These are phyloP conservation scores for Siphamia tubifer DNA, from an alignment of 2,113 vertebrate genomes.

Conservation along the genomic window DNA sequence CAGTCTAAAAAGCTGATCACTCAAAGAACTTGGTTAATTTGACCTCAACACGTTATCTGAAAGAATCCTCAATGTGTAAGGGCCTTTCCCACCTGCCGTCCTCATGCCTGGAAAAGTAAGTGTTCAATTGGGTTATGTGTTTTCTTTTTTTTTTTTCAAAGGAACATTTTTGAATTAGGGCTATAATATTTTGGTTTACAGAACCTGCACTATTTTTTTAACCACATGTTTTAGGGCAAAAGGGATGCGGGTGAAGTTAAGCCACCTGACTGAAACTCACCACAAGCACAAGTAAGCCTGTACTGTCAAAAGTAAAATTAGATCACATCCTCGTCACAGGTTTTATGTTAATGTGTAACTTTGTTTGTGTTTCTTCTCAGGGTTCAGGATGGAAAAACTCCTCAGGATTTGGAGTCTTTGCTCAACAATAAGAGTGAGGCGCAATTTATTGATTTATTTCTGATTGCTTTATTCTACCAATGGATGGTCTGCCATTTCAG, in stretches of 20 bases:
- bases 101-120: constrained; percentile 77
- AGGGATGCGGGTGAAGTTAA: constrained; percentile 73
- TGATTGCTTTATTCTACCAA: neutral
- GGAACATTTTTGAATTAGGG: neutral
- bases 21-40: neutral
- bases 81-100: constrained; percentile 73
- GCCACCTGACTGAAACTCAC: constrained; percentile 70
- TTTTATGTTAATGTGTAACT: neutral
- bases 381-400: constrained; percentile 49
- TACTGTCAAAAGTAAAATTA: too few species aligned
- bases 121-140: neutral
- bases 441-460: neutral
- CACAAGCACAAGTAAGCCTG: constrained; percentile 66
- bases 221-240: constrained; percentile 73
- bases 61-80: constrained; percentile 66
- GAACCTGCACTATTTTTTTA: neutral
- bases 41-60: neutral
- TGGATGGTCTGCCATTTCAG: neutral
- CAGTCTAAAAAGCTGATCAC: neutral
- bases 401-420: constrained; percentile 69
- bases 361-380: constrained; percentile 36
- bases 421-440: constrained; percentile 66
- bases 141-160: too few species aligned
- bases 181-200: neutral
- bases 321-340: too few species aligned